Evolutionary conservation across 2,797 vertebrate genomes (phyloP).

Genomic region (Muraenolepis orangiensis): DNA sequence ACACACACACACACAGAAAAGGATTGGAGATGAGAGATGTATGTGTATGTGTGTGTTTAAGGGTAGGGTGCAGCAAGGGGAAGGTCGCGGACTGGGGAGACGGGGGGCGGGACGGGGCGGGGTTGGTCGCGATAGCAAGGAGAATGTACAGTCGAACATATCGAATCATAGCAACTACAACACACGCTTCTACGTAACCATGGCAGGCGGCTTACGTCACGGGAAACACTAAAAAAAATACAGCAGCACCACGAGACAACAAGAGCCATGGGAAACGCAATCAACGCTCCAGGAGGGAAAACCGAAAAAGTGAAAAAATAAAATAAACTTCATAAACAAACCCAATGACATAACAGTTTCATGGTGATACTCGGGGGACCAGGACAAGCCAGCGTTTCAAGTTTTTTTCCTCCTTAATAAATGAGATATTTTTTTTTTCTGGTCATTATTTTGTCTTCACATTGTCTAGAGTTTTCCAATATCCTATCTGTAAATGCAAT

Average conservation of each 20-base stretch:
- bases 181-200: conserved; percentile 29
- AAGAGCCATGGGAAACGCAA: conserved; percentile 33
- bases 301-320: too few species aligned
- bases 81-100: conserved; percentile 7
- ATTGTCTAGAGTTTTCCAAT: conserved; percentile 7
- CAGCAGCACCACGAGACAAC: conserved; percentile 56
- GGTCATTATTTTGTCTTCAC: conserved; percentile 23
- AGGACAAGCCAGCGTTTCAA: conserved; percentile 41
- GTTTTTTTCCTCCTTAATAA: conserved; percentile 19
- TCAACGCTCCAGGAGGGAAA: conserved; percentile 29
- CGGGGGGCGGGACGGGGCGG: not conserved
- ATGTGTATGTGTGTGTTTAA: not conserved
- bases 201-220: conserved; percentile 46
- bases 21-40: not conserved
- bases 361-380: conserved; percentile 46
- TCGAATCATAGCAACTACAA: conserved; percentile 25
- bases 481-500: conserved; percentile 11
- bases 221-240: conserved; percentile 47
- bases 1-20: conserved; percentile 18
- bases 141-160: not conserved
- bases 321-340: too few species aligned
- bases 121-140: not conserved
- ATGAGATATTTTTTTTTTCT: conserved; percentile 18
- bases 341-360: conserved; percentile 25
- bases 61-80: not conserved